Evolutionary conservation across 2,113 vertebrate genomes (phyloP).

Genomic region (Periophthalmus modestus): DNA sequence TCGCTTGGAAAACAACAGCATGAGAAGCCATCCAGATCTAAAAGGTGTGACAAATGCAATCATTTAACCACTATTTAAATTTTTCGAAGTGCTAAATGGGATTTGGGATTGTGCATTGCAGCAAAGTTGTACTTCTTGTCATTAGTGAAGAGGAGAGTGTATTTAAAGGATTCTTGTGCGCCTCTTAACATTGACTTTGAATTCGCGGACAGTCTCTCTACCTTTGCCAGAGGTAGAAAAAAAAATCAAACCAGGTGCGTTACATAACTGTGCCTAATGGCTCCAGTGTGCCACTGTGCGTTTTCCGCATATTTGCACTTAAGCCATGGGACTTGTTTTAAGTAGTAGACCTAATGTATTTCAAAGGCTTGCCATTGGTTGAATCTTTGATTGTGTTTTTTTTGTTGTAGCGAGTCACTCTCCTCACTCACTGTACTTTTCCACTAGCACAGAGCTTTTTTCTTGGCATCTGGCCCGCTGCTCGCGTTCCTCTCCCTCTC

Average conservation of each 20-base stretch:
- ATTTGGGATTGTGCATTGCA: neutral
- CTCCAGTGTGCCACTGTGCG: constrained; percentile 3
- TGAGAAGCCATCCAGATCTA: constrained; percentile 44
- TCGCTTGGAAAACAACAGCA: constrained; percentile 25
- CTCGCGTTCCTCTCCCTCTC: constrained; percentile 35
- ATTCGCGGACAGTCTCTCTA: neutral
- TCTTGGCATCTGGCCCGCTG: constrained; percentile 60
- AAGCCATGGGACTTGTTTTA: neutral
- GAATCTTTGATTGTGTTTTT: neutral
- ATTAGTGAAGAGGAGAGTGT: neutral
- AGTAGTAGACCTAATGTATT: neutral
- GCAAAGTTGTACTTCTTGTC: neutral
- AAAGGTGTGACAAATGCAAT: constrained; percentile 58
- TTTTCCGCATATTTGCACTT: neutral
- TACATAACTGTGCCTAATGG: constrained; percentile 49
- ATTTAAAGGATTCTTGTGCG: neutral
- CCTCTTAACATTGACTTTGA: neutral
- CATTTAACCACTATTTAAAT: neutral
- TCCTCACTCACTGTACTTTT: constrained; percentile 69
- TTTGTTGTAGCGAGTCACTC: constrained; percentile 1
- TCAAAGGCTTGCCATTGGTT: neutral
- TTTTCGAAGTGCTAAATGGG: neutral
- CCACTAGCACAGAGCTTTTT: constrained; percentile 57
- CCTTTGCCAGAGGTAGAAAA: constrained; percentile 3
- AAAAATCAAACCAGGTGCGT: constrained; percentile 51